Evolutionary conservation across 2,888 invertebrate genomes (phyloP), one percentile per base, ranked within the genome.

Genomic region (Cyrtodaria siliqua): DNA sequence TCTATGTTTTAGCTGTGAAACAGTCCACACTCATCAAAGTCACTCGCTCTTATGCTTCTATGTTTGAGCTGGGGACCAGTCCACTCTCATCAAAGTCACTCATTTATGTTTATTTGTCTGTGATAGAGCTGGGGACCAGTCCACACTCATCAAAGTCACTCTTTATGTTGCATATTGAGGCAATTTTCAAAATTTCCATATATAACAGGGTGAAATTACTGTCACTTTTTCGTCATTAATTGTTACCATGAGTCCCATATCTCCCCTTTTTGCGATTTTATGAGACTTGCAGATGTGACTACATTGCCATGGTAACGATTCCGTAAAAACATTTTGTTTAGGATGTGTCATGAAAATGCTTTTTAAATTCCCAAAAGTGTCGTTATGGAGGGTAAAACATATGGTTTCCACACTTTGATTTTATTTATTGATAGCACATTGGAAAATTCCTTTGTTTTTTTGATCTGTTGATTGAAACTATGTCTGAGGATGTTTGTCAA

Each of bases 271-370:
- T 14, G 50, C 14, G 20, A 44, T 18, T 44, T 44, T 20, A 14
- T 20, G 23, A 50, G 20, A 50, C 23, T 20, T 33, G 33, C 33
- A 33, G 12, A 33, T 33, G 33, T 53, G 53, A 27, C 52, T 53
- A 53, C 27, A 40, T 69, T 33, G 29, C 69, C 69, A 69, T 69
- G 69, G 61, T 24, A 61, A 69, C 69, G 16, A 69, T 29, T 47
- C 53, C 27, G 61, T 55, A 69, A 55, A 53, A 50, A 29, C 44
- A 6, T 16, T 29, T 55, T 69, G 61, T 69, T 55, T 61, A 69
- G 55, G 61, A 44, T 29, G 47, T 61, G 47, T 29, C 42, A 47
- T 49, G 38, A 69, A 61, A 69, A 53, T 62, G 61, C 53, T 55
- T 69, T 67, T 69, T 47, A 61, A 53, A 69, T 69, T 60, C 69